These are phyloP conservation scores for Sebastes melanostomus DNA, from an alignment of 2,797 vertebrate genomes.

Conservation along the genomic window DNA sequence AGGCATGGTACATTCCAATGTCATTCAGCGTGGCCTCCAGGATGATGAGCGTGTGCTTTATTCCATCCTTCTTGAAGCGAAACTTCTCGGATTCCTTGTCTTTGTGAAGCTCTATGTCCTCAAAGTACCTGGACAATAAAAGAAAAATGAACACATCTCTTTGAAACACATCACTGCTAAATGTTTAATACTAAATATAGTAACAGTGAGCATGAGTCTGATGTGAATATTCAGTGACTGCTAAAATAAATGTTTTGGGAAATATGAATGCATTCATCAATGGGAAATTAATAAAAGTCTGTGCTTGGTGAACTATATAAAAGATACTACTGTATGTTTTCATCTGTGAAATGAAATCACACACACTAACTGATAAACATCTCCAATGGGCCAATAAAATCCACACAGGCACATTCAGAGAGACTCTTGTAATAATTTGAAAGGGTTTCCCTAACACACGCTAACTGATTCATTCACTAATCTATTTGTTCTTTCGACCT, in stretches of 20 bases:
- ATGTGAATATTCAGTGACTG: background rate
- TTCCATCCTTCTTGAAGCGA: constrained; percentile 92
- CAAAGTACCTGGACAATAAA: constrained; percentile 83
- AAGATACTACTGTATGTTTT: background rate
- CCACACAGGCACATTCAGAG: background rate
- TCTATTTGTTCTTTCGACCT: too few relatives aligned
- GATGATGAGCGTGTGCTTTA: constrained; percentile 88
- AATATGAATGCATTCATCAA: constrained; percentile 1
- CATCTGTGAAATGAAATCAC: background rate
- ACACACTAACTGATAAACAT: background rate
- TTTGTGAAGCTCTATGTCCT: constrained; percentile 86
- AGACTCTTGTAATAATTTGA: background rate
- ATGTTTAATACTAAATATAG: background rate
- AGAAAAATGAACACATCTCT: background rate
- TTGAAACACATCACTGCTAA: background rate
- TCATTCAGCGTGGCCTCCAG: constrained; percentile 86
- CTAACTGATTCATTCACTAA: too few relatives aligned
- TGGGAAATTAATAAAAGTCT: background rate
- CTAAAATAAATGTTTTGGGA: background rate
- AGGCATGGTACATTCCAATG: constrained; percentile 86
- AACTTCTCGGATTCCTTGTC: constrained; percentile 80
- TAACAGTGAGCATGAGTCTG: background rate
- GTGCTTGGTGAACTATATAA: background rate
- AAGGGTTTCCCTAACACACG: background rate
- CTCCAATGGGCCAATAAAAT: background rate